Base-by-base conservation (phyloP, 2,888 invertebrate genomes). In the Pseudococcus jackbeardsleyi region DNA sequence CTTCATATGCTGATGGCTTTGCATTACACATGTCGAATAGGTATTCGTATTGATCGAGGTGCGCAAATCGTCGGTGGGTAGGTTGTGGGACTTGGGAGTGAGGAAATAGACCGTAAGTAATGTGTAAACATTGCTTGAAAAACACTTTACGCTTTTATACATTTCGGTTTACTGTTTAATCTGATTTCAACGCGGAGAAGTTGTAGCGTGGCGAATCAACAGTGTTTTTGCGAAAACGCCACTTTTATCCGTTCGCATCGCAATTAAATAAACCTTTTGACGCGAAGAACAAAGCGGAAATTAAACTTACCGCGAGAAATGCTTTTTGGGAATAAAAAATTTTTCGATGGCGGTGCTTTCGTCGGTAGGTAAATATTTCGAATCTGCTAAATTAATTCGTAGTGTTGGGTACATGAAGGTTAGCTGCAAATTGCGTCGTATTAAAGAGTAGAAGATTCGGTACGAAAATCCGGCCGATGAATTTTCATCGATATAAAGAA, bases 201-300 rank as follows among this genome's bases (percentile, higher is more conserved):
- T 82, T 42, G 22, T 64, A 72, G 33, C 17, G 64, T 22, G 22
- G 22, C 64, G 39, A 82, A 82, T 82, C 42, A 46, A 82, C 79
- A 46, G 79, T 33, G 79, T 42, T 82, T 82, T 82, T 82, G 79
- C 17, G 79, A 82, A 22, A 72, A 42, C 79, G 46, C 46, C 46
- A 46, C 79, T 82, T 82, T 82, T 46, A 82, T 46, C 19, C 9
- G 46, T 33, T n/a, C 33, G 42, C 42, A 33, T 64, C 79, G 79
- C 79, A 82, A 82, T 82, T 82, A 82, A 82, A 82, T 46, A 82
- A 72, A 46, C 79, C 46, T 82, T 82, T 82, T 82, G 79, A 82
- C 79, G 19, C 46, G 17, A 82, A 82, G 79, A 82, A 46, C 79
- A 82, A 46, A 46, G 46, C 46, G 79, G 42, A 22, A 82, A 82